Evolutionary conservation across 2,113 vertebrate genomes (phyloP).

Genomic region (Glaucidium brasilianum): DNA sequence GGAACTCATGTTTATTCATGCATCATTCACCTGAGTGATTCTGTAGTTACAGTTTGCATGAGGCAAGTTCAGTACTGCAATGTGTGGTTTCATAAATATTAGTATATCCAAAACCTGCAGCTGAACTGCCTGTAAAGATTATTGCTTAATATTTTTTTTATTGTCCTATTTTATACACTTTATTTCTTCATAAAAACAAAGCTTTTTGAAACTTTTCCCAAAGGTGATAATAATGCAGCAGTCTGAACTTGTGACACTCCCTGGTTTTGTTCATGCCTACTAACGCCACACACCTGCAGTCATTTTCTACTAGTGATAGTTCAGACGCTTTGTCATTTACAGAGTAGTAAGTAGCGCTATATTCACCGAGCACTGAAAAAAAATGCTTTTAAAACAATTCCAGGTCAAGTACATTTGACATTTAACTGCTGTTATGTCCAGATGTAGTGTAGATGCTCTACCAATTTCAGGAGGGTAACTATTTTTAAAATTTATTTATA

Average conservation of each 20-base stretch:
- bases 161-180: neutral
- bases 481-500: slow-evolving; percentile 34
- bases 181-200: neutral
- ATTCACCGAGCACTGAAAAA: neutral
- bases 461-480: neutral
- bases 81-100: neutral
- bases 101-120: neutral
- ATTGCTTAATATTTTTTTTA: neutral
- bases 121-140: neutral
- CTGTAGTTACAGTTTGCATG: neutral
- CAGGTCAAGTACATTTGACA: neutral
- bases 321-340: neutral
- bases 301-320: neutral
- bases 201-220: neutral
- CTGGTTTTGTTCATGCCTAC: neutral
- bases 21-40: neutral
- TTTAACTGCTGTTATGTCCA: neutral
- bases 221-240: neutral
- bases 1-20: neutral
- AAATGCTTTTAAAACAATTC: neutral
- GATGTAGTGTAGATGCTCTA: neutral
- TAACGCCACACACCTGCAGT: neutral
- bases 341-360: neutral
- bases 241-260: neutral
- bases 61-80: neutral